Base-by-base conservation (phyloP, 2,797 vertebrate genomes). In the Anableps anableps region DNA sequence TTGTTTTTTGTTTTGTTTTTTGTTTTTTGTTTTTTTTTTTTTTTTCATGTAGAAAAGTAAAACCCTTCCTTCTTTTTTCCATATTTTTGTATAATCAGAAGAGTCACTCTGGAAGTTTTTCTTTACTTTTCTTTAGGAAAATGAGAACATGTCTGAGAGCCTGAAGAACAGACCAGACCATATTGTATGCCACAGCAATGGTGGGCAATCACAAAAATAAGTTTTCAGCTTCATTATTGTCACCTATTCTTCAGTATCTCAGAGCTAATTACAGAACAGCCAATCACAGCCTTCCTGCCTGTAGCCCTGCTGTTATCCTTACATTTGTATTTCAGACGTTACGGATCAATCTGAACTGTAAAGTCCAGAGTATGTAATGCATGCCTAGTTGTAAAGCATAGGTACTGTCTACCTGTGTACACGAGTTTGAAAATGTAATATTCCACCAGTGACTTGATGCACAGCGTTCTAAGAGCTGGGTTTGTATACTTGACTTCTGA, bases 41-140 rank as follows among this genome's bases (percentile, higher is more conserved):
- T 80, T 83, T 70, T 41, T 26, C 88, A 82, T 78, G 81, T 82
- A 82, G 87, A 86, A 84, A 81, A 82, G 41, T 29, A 77, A 82
- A 88, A 80, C 76, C 88, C 89, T 87, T 62, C 80, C 88, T 89
- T 92, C 94, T 94, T 95, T 95, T 90, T 92, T 90, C 93, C 95
- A 94, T 96, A 96, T 96, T 96, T 96, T 97, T 97, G 94, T 96
- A 96, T 94, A 95, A 94, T 95, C 94, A 95, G 77, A 91, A 88
- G 96, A 92, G 93, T 93, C 82, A 79, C 84, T 91, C 88, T 87
- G 86, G 86, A 90, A 89, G 34, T 83, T 86, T 86, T 86, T 26
- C 0, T 73, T 38, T 72, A 60, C 62, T 71, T 17, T 58, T 68
- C 34, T 53, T 50, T 72, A 85, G 89, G 81, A 82, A 92, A 81